Evolutionary conservation across 2,797 vertebrate genomes (phyloP).

Genomic region (Xerus rutilus): DNA sequence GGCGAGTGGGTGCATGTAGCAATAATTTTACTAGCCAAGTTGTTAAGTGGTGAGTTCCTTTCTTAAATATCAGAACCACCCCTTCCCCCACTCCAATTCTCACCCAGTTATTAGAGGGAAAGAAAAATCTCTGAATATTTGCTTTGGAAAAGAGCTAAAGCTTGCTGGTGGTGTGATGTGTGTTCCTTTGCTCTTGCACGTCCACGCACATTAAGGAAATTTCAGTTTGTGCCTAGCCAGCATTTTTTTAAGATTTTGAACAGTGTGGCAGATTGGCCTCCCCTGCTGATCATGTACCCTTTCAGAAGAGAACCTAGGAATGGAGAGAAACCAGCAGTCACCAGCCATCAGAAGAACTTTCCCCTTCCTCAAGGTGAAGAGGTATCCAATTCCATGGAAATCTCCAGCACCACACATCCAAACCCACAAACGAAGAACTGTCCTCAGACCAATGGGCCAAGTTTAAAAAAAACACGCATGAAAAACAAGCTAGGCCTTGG

Average conservation of each 20-base stretch:
- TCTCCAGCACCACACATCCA: neutral
- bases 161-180: neutral
- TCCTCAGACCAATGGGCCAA: too few species aligned
- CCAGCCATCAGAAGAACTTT: neutral
- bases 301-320: neutral
- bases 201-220: neutral
- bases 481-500: neutral
- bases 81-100: neutral
- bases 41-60: constrained; percentile 52
- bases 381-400: neutral
- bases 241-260: constrained; percentile 4
- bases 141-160: constrained; percentile 54
- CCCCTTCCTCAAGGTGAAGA: neutral
- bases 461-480: neutral
- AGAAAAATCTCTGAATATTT: neutral
- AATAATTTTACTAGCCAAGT: neutral
- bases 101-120: neutral
- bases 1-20: neutral
- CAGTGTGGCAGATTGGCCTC: neutral
- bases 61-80: constrained; percentile 3
- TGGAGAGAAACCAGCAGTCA: neutral
- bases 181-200: neutral
- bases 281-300: neutral
- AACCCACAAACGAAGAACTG: neutral
- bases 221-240: neutral